A percentile compares a stretch with the other conserved stretches of the same genome.
Evolutionary conservation across 2,113 vertebrate genomes (phyloP).

Genomic region (Phalacrocorax carbo): DNA sequence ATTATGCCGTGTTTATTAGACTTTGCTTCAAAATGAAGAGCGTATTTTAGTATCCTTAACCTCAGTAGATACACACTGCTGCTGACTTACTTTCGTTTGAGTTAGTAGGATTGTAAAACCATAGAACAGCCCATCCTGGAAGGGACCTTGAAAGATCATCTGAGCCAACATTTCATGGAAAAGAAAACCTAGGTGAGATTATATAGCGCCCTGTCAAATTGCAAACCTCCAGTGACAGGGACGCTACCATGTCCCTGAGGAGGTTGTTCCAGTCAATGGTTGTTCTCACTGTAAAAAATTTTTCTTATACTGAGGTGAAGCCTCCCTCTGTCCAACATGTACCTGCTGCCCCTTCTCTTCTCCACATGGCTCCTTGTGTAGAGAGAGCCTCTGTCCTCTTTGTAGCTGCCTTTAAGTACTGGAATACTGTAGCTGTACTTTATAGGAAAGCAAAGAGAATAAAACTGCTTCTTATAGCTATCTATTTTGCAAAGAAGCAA

Average conservation of each 20-base stretch:
- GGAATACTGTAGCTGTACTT: neutral
- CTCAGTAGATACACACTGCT: neutral
- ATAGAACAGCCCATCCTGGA: neutral
- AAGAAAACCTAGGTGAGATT: neutral
- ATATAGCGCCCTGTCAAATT: neutral
- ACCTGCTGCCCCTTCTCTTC: neutral
- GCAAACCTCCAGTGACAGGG: neutral
- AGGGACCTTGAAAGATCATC: neutral
- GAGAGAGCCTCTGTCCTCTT: neutral
- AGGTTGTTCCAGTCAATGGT: neutral
- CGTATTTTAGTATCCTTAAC: neutral
- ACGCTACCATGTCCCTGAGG: neutral
- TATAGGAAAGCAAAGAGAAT: neutral
- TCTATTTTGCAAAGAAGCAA: neutral
- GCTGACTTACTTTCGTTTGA: neutral
- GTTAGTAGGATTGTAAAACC: neutral
- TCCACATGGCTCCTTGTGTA: neutral
- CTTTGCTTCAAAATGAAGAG: neutral
- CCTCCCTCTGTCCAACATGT: neutral
- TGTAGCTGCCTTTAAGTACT: neutral
- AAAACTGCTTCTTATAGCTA: neutral
- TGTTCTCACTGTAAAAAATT: neutral
- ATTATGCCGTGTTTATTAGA: neutral
- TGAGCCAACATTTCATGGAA: neutral
- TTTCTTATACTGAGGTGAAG: neutral